These are phyloP conservation scores for Struthidea cinerea DNA, from an alignment of 2,113 vertebrate species.

Conservation along the genomic window DNA sequence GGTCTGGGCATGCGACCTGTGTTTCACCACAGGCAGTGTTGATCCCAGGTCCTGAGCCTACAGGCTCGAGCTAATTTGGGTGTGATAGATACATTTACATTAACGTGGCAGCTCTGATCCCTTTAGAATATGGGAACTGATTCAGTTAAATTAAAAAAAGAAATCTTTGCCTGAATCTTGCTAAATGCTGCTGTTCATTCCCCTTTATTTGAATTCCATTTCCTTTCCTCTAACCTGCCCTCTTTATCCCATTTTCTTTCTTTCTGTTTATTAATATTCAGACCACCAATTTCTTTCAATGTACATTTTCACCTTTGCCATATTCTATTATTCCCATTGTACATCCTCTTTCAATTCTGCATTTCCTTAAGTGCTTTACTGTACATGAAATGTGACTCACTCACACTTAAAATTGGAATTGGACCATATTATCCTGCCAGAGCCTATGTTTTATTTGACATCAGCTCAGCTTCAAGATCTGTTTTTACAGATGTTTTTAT, in stretches of 20 bases:
- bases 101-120: neutral
- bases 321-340: slow-evolving; percentile 4
- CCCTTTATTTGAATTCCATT: neutral
- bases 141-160: neutral
- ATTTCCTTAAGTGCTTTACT: neutral
- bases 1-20: neutral
- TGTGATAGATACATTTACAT: neutral
- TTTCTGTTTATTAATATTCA: slow-evolving; percentile 15
- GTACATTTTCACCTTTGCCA: neutral
- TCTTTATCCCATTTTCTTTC: neutral
- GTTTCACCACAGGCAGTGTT: neutral
- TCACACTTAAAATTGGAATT: neutral
- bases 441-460: neutral
- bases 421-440: neutral
- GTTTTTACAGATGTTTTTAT: neutral
- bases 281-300: neutral
- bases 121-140: neutral
- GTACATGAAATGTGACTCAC: neutral
- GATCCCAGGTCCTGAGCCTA: neutral
- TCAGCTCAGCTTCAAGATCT: neutral
- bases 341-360: neutral
- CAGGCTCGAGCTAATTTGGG: neutral
- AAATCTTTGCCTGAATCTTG: neutral
- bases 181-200: neutral
- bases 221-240: neutral